Conservation (phyloP, 2,888 invertebrate species). For the Sicus ferrugineus region DNA sequence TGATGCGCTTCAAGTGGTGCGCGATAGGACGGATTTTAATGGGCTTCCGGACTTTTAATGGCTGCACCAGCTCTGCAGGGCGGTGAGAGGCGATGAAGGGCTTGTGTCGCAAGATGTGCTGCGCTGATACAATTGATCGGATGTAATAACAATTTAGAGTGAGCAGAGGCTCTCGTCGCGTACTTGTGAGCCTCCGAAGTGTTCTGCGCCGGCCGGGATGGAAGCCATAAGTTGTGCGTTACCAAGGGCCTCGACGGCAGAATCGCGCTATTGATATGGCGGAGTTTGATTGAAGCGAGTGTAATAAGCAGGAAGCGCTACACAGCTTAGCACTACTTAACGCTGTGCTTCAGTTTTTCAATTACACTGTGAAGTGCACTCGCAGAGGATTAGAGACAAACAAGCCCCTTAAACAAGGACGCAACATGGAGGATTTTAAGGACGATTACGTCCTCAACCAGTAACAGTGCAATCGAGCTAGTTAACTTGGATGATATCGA, state of each 20-base stretch:
- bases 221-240: neutral
- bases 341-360: neutral
- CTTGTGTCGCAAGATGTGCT: neutral
- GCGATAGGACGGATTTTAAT: conserved; percentile 4
- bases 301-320: neutral
- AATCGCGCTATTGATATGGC: neutral
- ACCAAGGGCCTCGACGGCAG: neutral
- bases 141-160: conserved; percentile 11
- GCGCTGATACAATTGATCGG: conserved; percentile 11
- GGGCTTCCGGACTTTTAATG: conserved; percentile 4
- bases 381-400: neutral
- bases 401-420: no score
- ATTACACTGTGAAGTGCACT: neutral
- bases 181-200: neutral
- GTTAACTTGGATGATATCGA: no score
- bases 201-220: neutral
- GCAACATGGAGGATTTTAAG: no score
- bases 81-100: neutral
- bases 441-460: no score
- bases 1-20: conserved; percentile 1
- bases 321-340: neutral
- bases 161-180: neutral
- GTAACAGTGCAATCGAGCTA: no score
- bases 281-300: neutral
- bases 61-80: neutral